Evolutionary conservation across 2,113 vertebrate species (phyloP).

Genomic region (Steatornis caripensis): DNA sequence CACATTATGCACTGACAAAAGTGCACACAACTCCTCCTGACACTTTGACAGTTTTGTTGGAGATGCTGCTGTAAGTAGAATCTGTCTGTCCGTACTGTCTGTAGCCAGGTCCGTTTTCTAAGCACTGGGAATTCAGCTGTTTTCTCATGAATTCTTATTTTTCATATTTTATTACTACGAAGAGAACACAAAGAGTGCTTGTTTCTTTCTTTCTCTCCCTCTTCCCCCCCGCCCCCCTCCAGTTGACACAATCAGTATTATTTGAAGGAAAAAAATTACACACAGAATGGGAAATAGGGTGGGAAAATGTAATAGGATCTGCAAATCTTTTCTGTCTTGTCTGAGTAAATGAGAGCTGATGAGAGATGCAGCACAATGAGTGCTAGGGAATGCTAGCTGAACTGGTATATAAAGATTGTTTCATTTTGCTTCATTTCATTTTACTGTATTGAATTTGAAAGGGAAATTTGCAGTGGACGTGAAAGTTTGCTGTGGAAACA

Average conservation of each 20-base stretch:
- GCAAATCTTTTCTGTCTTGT: slow-evolving; percentile 63
- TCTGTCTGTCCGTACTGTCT: background rate
- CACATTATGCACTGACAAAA: background rate
- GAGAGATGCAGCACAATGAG: slow-evolving; percentile 58
- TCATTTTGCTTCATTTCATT: slow-evolving; percentile 65
- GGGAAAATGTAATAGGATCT: slow-evolving; percentile 67
- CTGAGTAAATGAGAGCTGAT: slow-evolving; percentile 72
- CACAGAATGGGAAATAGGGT: slow-evolving; percentile 49
- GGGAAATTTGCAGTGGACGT: slow-evolving; percentile 33
- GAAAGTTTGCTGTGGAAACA: slow-evolving; percentile 45
- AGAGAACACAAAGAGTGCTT: slow-evolving; percentile 38
- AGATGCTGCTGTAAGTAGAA: background rate
- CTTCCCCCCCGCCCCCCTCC: background rate
- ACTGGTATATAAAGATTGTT: slow-evolving; percentile 48
- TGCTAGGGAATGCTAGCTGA: slow-evolving; percentile 54
- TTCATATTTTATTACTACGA: slow-evolving; percentile 39
- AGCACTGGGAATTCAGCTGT: slow-evolving; percentile 43
- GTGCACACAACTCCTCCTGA: background rate
- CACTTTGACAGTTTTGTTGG: background rate
- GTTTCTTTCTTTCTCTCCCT: background rate
- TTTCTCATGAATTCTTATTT: slow-evolving; percentile 18
- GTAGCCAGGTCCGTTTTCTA: background rate
- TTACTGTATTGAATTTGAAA: slow-evolving; percentile 57
- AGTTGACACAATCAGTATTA: slow-evolving; percentile 62
- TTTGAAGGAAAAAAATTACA: slow-evolving; percentile 52